Base-by-base conservation (phyloP, 2,888 invertebrate genomes). In the Thecophora atra region DNA sequence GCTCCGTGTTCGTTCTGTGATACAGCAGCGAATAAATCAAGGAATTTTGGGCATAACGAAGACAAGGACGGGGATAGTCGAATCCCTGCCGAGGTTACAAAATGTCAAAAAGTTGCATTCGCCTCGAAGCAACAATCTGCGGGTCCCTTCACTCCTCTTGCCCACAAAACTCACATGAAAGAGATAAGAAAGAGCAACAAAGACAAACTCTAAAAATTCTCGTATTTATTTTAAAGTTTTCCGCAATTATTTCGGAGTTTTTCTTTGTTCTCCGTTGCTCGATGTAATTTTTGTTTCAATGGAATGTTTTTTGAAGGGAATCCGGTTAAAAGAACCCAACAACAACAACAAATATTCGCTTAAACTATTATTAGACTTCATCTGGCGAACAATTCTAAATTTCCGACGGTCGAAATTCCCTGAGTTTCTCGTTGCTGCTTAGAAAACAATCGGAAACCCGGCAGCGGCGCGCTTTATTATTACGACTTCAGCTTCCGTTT, bases 51-150 rank as follows among this genome's bases (percentile, higher is more conserved):
- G 26, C 15, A 17, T 13, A 17, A 37, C 37, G 6, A 8, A 37
- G 37, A 11, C 6, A 44, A 15, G 15, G n/a, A 28, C 13, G 19
- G 47, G 24, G 13, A 7, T 6, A 54, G 56, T 6, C 30, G 54
- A 15, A 8, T 24, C 21, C 19, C 15, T n/a, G 44, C 42, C 42
- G 37, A 28, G 30, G 62, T 62, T 62, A 62, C 52, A 63, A 62
- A 70, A 70, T 70, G 70, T 70, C 70, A 70, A 63, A 63, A 70
- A 70, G 70, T 63, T 70, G 52, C 52, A 52, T 52, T 68, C n/a
- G 24, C 19, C 51, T 17, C 24, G 47, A 64, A 47, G 51, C 58
- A 68, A 44, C 68, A 68, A 37, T 44, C 56, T 68, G 68, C 68
- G 58, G 68, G 68, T 37, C 62, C n/a, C 37, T 62, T 37, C 17